These are phyloP conservation scores for Aphelinus certus DNA, from an alignment of 1,140 invertebrate species.

Conservation along the genomic window DNA sequence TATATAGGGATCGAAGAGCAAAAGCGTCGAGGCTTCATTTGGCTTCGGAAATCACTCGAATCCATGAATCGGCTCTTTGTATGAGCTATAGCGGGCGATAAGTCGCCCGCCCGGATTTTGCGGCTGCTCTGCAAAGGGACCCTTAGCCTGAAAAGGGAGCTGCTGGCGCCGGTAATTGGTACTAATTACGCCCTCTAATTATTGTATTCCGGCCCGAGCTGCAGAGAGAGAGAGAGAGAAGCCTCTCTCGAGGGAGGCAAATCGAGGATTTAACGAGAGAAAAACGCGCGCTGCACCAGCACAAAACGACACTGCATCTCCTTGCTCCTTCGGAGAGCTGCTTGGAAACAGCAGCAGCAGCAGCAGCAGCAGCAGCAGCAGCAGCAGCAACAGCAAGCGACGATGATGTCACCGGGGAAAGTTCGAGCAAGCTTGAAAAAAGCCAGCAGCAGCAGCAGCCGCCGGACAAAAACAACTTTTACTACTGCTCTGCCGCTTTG, in stretches of 20 bases:
- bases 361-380: too few species aligned
- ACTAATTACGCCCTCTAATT: constrained; percentile 58
- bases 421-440: too few species aligned
- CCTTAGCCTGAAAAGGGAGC: constrained; percentile 31
- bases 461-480: constrained; percentile 10
- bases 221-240: constrained; percentile 33
- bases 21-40: not conserved
- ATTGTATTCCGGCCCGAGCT: constrained; percentile 52
- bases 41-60: constrained; percentile 19
- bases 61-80: constrained; percentile 18
- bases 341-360: too few species aligned
- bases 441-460: too few species aligned
- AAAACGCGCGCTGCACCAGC: too few species aligned
- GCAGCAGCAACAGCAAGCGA: too few species aligned
- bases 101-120: constrained; percentile 23
- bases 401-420: too few species aligned
- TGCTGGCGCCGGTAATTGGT: constrained; percentile 51
- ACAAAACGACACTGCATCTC: too few species aligned
- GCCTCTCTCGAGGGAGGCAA: too few species aligned
- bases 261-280: too few species aligned
- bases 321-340: too few species aligned
- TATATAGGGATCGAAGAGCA: too few species aligned
- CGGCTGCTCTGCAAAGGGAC: constrained; percentile 24
- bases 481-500: not conserved
- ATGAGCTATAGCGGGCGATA: not conserved